phyloP scores from a whole-genome alignment of 2,113 vertebrate species.

The Pelodiscus sinensis region DNA sequence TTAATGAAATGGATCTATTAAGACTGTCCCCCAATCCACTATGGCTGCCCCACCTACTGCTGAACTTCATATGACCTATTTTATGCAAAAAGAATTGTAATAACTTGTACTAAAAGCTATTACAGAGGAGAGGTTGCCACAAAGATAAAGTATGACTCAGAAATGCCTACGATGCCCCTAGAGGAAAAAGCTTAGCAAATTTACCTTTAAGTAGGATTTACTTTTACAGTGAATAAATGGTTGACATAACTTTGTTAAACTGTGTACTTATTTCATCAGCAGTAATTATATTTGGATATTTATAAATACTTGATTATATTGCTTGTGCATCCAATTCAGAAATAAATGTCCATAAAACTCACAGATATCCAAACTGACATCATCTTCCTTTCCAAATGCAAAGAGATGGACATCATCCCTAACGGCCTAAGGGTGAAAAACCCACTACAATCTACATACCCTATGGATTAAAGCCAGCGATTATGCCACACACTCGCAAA shows the following conservation, averaged over 20 bases:
- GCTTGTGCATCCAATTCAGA: constrained; percentile 61
- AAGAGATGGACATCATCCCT: no score
- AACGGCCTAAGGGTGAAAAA: no score
- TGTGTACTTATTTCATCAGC: constrained; percentile 60
- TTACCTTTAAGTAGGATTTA: constrained; percentile 64
- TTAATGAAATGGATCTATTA: constrained; percentile 86
- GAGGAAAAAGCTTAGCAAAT: constrained; percentile 68
- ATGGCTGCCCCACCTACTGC: constrained; percentile 79
- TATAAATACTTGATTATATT: constrained; percentile 67
- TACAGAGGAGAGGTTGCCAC: constrained; percentile 73
- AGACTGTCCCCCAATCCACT: constrained; percentile 80
- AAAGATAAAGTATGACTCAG: constrained; percentile 70
- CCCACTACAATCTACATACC: no score
- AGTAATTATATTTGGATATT: constrained; percentile 69
- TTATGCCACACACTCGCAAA: no score
- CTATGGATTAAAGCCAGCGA: no score
- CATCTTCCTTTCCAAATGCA: no score
- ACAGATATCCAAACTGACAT: no score
- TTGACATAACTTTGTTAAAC: constrained; percentile 55
- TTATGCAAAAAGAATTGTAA: constrained; percentile 84
- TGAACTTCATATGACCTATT: constrained; percentile 83
- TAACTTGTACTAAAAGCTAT: constrained; percentile 80
- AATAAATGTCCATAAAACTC: neutral
- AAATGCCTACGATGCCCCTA: constrained; percentile 70
- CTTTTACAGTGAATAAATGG: constrained; percentile 59